Evolutionary conservation across 2,888 invertebrate genomes (phyloP).

Genomic region (Gastrophysa polygoni): DNA sequence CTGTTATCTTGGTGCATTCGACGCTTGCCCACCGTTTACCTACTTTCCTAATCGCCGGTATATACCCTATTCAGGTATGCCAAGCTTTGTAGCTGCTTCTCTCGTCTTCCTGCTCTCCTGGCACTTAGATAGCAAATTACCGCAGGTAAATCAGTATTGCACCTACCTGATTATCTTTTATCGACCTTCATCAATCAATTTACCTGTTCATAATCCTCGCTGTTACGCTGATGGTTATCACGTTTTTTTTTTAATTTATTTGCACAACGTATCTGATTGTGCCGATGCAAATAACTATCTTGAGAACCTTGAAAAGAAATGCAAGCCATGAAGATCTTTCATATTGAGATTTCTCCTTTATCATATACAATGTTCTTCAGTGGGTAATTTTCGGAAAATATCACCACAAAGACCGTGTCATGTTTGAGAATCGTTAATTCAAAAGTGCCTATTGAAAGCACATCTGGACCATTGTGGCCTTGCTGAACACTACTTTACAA

Average conservation of each 20-base stretch:
- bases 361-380: too few species aligned
- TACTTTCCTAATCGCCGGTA: conserved; percentile 22
- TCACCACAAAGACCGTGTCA: too few species aligned
- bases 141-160: conserved; percentile 46
- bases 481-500: conserved; percentile 7
- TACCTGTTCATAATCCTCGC: neutral
- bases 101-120: conserved; percentile 43
- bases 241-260: neutral
- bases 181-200: conserved; percentile 11
- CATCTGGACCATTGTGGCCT: neutral
- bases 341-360: too few species aligned
- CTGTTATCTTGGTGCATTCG: conserved; percentile 31
- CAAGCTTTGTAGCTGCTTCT: conserved; percentile 27
- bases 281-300: too few species aligned
- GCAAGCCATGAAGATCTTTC: too few species aligned
- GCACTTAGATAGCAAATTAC: conserved; percentile 44
- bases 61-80: conserved; percentile 37
- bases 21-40: conserved; percentile 6
- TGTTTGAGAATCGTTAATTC: too few species aligned
- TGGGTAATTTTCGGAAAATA: too few species aligned
- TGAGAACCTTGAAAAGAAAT: too few species aligned
- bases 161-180: conserved; percentile 8
- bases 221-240: neutral
- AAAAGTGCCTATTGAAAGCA: too few species aligned
- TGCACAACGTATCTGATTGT: neutral